Conservation (phyloP, 2,113 vertebrate genomes). For the Charadrius vociferus region DNA sequence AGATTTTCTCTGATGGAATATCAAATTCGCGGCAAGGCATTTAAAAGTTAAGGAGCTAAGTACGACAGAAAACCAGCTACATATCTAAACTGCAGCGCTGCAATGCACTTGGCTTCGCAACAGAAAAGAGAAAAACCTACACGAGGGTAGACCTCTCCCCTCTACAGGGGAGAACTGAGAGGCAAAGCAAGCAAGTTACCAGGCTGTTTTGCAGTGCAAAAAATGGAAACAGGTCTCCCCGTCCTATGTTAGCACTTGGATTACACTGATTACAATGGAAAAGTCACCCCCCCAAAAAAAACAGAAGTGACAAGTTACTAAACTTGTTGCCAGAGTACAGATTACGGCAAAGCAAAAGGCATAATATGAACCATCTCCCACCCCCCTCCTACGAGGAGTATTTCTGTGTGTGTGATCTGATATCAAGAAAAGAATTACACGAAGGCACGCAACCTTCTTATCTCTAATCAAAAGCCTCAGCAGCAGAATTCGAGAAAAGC, state of each 20-base stretch:
- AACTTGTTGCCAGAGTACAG: neutral
- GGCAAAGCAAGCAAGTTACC: neutral
- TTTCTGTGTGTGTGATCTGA: neutral
- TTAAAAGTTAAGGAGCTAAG: conserved; percentile 7
- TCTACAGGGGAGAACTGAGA: neutral
- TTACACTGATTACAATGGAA: neutral
- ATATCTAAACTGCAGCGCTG: neutral
- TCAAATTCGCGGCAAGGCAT: neutral
- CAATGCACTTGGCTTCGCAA: neutral
- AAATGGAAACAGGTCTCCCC: neutral
- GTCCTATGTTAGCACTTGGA: neutral
- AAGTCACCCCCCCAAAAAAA: neutral
- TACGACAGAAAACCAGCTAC: neutral
- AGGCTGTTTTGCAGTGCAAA: neutral
- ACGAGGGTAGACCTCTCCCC: neutral
- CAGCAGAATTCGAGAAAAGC: neutral
- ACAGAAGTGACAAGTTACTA: neutral
- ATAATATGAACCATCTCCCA: neutral
- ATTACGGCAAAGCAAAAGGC: neutral
- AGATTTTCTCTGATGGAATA: neutral
- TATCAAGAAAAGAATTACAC: neutral
- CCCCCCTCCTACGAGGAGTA: neutral
- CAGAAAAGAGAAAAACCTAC: neutral
- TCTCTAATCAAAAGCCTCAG: neutral
- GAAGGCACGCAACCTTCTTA: neutral